Evolutionary conservation across 1,140 invertebrate species (phyloP).

Genomic region (Bombus consobrinus): DNA sequence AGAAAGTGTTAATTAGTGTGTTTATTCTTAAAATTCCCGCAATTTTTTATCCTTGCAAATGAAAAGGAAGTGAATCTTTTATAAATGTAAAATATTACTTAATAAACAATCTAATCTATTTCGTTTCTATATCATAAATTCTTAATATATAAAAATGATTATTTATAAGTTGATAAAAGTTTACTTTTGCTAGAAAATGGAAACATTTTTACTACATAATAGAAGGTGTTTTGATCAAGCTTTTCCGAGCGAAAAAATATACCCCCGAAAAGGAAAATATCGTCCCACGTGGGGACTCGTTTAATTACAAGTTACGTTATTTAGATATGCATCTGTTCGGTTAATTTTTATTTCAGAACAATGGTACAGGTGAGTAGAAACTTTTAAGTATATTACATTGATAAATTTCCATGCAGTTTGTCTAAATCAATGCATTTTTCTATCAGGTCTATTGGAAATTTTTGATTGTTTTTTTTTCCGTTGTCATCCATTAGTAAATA

Average conservation of each 20-base stretch:
- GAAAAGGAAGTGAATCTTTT: conserved; percentile 42
- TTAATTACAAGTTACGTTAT: conserved; percentile 82
- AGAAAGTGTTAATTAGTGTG: neutral
- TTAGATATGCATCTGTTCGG: conserved; percentile 82
- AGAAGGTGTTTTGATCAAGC: conserved; percentile 74
- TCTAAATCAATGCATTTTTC: conserved; percentile 70
- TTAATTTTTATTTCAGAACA: conserved; percentile 80
- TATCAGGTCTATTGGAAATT: conserved; percentile 76
- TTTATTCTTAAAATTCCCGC: conserved; percentile 56
- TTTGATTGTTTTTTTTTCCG: conserved; percentile 81
- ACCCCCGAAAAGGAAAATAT: conserved; percentile 82
- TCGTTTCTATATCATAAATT: conserved; percentile 10
- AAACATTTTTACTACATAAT: conserved; percentile 15
- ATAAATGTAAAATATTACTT: conserved; percentile 21
- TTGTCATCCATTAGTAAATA: conserved; percentile 83
- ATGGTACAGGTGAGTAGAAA: conserved; percentile 81
- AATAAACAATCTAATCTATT: neutral
- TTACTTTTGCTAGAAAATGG: neutral
- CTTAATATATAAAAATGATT: neutral
- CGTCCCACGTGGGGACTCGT: conserved; percentile 81
- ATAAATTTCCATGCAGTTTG: conserved; percentile 41
- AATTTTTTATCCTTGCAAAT: conserved; percentile 50
- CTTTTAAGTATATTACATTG: conserved; percentile 61
- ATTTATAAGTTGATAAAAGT: neutral
- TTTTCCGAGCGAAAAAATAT: conserved; percentile 82